Conservation (phyloP, 2,797 vertebrate genomes). For the Tangara arthus region DNA sequence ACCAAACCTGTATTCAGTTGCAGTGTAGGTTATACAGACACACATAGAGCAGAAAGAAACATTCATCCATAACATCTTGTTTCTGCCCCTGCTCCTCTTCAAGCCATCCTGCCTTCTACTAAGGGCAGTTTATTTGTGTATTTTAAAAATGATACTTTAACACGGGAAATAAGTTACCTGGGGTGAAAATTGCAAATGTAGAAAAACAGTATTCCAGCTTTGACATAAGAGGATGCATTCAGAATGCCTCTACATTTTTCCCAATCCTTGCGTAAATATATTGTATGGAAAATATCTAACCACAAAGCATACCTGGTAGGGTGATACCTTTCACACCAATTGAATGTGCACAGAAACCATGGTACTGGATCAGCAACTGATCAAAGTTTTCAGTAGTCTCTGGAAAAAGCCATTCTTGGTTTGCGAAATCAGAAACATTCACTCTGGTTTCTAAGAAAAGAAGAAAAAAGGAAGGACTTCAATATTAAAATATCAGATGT, state of each 20-base stretch:
- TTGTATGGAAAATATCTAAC: neutral
- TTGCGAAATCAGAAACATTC: constrained; percentile 69
- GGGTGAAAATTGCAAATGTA: neutral
- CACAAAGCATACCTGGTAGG: constrained; percentile 82
- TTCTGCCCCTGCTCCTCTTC: neutral
- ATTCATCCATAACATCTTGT: neutral
- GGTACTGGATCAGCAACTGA: constrained; percentile 82
- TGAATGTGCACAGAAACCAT: constrained; percentile 83
- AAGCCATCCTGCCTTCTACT: neutral
- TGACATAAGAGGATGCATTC: neutral
- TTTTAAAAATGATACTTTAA: neutral
- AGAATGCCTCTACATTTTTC: neutral
- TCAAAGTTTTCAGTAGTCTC: constrained; percentile 77
- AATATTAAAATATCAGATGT: neutral
- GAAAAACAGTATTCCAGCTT: neutral
- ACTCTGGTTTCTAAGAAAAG: constrained; percentile 77
- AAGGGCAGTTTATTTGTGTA: neutral
- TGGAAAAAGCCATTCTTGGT: constrained; percentile 88
- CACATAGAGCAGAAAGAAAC: neutral
- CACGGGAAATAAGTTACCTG: neutral
- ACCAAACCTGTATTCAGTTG: neutral
- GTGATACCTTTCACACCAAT: constrained; percentile 82
- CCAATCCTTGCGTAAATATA: neutral
- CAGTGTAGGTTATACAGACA: neutral
- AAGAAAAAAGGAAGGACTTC: neutral